These are phyloP conservation scores for Sphaerophoria rueppellii DNA, from an alignment of 2,888 invertebrate genomes.

Conservation along the genomic window DNA sequence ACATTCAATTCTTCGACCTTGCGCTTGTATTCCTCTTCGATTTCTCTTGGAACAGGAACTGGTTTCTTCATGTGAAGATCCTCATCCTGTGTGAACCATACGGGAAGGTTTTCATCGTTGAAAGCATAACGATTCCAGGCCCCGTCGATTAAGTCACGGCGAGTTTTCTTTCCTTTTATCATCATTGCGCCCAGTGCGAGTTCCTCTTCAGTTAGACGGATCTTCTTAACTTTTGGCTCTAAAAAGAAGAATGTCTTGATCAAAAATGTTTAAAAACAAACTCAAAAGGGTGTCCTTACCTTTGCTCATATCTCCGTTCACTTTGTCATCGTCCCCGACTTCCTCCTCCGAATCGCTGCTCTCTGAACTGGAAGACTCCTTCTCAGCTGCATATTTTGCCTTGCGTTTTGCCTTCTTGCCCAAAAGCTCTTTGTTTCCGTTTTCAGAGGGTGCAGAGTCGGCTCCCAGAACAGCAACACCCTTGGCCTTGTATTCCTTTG, in stretches of 20 bases:
- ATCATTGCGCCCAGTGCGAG: conserved; percentile 96
- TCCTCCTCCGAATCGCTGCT: conserved; percentile 77
- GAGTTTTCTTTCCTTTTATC: conserved; percentile 94
- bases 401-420: conserved; percentile 81
- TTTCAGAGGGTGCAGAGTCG: conserved; percentile 69
- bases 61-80: conserved; percentile 93
- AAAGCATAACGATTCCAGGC: conserved; percentile 97
- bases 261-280: background rate
- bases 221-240: conserved; percentile 82
- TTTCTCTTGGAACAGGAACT: conserved; percentile 92
- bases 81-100: conserved; percentile 98
- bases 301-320: conserved; percentile 54
- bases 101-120: conserved; percentile 95
- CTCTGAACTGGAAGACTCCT: conserved; percentile 75
- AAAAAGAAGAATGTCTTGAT: background rate
- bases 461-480: conserved; percentile 83
- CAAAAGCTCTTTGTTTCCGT: conserved; percentile 60
- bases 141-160: conserved; percentile 93
- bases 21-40: conserved; percentile 93
- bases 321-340: conserved; percentile 75
- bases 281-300: conserved; percentile 11
- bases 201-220: conserved; percentile 92
- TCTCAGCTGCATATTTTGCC: conserved; percentile 74
- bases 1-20: conserved; percentile 93
- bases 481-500: conserved; percentile 87